Conservation (phyloP, 1,140 invertebrate genomes). For the Drosophila prosaltans region DNA sequence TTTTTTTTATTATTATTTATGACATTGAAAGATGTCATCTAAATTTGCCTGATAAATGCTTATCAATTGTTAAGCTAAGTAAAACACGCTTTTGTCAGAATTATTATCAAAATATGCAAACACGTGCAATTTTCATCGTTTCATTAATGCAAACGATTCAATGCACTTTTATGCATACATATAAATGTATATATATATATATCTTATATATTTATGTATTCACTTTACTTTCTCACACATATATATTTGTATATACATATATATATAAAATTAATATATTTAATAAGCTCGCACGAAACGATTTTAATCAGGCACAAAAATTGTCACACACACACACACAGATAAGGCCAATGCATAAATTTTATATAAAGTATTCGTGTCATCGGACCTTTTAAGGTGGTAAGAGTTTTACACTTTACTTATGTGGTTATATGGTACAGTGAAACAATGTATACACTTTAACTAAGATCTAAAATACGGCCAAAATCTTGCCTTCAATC, state of each 20-base stretch:
- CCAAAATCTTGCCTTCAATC: no score
- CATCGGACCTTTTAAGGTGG: slow-evolving; percentile 43
- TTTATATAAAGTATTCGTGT: slow-evolving; percentile 40
- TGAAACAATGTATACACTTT: background rate
- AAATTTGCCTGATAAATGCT: background rate
- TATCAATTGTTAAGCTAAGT: slow-evolving; percentile 16
- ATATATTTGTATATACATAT: no score
- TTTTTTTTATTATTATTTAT: slow-evolving; percentile 1
- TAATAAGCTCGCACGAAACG: slow-evolving; percentile 9
- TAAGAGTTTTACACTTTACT: background rate
- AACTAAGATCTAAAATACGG: no score
- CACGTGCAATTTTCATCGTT: slow-evolving; percentile 29
- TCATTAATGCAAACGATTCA: slow-evolving; percentile 27
- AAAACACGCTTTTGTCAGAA: slow-evolving; percentile 26
- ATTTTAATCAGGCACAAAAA: slow-evolving; percentile 36
- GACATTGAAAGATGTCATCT: slow-evolving; percentile 1
- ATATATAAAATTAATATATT: slow-evolving; percentile 19
- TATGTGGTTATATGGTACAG: slow-evolving; percentile 2
- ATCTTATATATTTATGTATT: slow-evolving; percentile 21
- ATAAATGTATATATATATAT: slow-evolving; percentile 16
- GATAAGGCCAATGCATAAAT: slow-evolving; percentile 39
- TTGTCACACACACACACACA: slow-evolving; percentile 48
- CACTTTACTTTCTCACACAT: slow-evolving; percentile 40
- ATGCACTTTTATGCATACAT: slow-evolving; percentile 12
- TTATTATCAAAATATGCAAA: slow-evolving; percentile 11